Evolutionary conservation across 1,140 invertebrate genomes (phyloP), one percentile per base, ranked within the genome.

Genomic region (Drosophila pseudoananassae): DNA sequence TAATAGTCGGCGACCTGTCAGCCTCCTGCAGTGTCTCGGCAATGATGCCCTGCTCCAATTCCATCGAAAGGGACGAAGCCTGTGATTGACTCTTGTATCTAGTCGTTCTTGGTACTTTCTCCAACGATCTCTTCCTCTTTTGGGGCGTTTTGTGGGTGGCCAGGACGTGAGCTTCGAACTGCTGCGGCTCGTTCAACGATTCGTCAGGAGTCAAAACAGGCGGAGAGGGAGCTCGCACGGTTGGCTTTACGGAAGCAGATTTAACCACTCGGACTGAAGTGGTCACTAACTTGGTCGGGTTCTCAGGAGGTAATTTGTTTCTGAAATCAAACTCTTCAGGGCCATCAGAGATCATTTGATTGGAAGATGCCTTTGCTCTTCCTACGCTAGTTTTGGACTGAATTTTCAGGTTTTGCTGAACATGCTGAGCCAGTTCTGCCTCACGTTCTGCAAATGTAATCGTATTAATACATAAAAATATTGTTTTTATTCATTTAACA

Each of bases 121-220:
- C 58, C 12, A 45, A 33, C 2, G 63, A 66, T 17, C 29, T 55
- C 12, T 10, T 20, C 3, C 29, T 43, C 1, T 64, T 38, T 9
- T 33, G 12, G 0, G 38, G 2, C 5, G 12, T 33, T 23, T 17
- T 70, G 27, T 74, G 89, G 2, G 17, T 60, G 47, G 45, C 46
- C 49, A 52, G 49, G 23, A 89, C 80, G 76, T 76, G 80, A 25
- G n/a, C 33, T 23, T 52, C 53, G 10, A 85, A 52, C 9, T 81
- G 38, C 10, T 76, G 40, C 1, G 45, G 27, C 63, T 76, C 40
- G 2, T 54, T 36, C 10, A 82, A 82, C 1, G 29, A 12, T 38
- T n/a, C 12, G 50, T 6, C 23, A 27, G 15, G 7, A 12, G 38
- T n/a, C 3, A 12, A 20, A 14, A 40, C 1, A 17, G 17, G 7